phyloP scores from a whole-genome alignment of 2,113 vertebrate genomes.

The Hyperoodon ampullatus region DNA sequence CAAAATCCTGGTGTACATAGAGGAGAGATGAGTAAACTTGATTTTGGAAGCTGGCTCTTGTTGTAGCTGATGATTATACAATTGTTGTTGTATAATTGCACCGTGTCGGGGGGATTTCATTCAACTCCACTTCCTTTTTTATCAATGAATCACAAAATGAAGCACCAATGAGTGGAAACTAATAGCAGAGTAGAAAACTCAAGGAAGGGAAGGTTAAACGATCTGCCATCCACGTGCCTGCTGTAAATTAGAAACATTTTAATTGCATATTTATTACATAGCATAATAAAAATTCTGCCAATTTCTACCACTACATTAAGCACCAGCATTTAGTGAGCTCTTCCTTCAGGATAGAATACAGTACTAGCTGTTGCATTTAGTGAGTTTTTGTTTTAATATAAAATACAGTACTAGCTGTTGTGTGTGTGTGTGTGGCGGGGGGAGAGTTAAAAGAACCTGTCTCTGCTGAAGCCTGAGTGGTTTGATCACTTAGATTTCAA shows the following conservation, averaged over 20 bases:
- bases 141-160: background rate
- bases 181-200: background rate
- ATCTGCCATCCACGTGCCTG: slow-evolving; percentile 42
- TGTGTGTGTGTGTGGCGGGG: background rate
- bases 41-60: background rate
- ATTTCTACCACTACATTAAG: background rate
- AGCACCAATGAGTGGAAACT: background rate
- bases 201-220: background rate
- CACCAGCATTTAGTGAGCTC: background rate
- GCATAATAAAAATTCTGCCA: background rate
- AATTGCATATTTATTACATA: background rate
- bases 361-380: background rate
- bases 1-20: background rate
- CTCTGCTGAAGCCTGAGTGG: background rate
- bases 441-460: no score
- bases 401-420: background rate
- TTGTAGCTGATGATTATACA: background rate
- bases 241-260: slow-evolving; percentile 48
- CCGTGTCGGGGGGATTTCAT: background rate
- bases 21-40: background rate
- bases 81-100: background rate
- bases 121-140: background rate
- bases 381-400: background rate
- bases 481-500: background rate
- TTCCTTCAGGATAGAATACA: background rate